phyloP scores from a whole-genome alignment of 2,113 vertebrate genomes.

The Urocynchramus pylzowi region DNA sequence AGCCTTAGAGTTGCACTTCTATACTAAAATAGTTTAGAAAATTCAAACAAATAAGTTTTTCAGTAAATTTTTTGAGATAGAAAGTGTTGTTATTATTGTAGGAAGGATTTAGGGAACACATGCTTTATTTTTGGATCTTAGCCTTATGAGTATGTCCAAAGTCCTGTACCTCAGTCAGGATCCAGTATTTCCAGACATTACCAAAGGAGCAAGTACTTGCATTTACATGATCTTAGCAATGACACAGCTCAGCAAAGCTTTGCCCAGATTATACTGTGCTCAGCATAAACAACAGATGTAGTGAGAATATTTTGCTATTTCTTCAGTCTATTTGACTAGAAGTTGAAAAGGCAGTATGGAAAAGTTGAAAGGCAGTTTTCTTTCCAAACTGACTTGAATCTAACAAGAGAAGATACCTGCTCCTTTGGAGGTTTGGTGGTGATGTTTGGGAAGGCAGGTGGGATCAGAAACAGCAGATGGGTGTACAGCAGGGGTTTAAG shows the following conservation, averaged over 20 bases:
- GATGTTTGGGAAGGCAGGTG: not conserved
- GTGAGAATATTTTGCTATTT: not conserved
- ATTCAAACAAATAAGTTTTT: not conserved
- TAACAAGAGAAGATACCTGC: not conserved
- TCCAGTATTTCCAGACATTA: not conserved
- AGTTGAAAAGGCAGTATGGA: not conserved
- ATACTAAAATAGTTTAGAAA: not conserved
- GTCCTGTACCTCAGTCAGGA: not conserved
- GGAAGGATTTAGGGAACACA: not conserved
- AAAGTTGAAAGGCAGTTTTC: not conserved
- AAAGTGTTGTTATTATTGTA: not conserved
- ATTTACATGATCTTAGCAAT: not conserved
- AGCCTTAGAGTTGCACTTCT: not conserved
- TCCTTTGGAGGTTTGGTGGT: not conserved
- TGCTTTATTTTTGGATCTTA: not conserved
- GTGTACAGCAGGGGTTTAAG: not conserved
- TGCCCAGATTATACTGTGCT: not conserved
- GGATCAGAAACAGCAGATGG: not conserved
- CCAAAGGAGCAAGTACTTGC: not conserved
- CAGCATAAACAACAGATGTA: not conserved
- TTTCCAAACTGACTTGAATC: not conserved
- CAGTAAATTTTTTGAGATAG: not conserved
- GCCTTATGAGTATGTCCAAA: fast-evolving
- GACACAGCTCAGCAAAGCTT: not conserved
- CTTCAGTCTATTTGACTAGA: not conserved